Evolutionary conservation across 1,140 invertebrate species (phyloP), one percentile per base, ranked within the genome.

Genomic region (Drosophila bipectinata): DNA sequence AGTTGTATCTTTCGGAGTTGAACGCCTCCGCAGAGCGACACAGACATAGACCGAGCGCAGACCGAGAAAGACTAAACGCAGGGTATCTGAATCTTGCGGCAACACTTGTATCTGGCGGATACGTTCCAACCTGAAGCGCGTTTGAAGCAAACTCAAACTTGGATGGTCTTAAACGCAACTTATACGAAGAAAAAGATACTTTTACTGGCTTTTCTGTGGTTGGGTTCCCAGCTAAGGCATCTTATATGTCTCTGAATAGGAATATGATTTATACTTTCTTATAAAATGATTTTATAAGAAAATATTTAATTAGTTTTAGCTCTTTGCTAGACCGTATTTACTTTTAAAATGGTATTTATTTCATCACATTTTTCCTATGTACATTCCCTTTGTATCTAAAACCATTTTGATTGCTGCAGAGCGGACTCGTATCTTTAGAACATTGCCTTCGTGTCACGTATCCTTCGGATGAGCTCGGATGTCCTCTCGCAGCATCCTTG

Each of bases 11-110:
- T 21, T 47, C 44, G 44, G 18, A 68, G 52, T 61, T 56, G 45
- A 52, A 34, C 26, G 60, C 52, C 47, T 14, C 37, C 30, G 49
- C 44, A 18, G 32, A 52, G 75, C 60, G n/a, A 81, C 64, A 37
- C 54, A 44, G 55, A 82, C 79, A 55, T 58, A 55, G 49, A 69
- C 56, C 55, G 75, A 69, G 63, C 79, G 79, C 79, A 83, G 79
- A 82, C 79, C 69, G 79, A 54, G 59, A 30, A 78, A 82, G 74
- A 82, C 79, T 82, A 61, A 82, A 81, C 77, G 77, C 77, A 55
- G 64, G 39, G 45, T 62, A 67, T 67, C 58, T 62, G 59, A 30
- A 64, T 41, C 26, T 28, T 4, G 6, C 26, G 26, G 26, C 0
- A 7, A 0, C 26, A 28, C 58, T 62, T 62, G 63, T 41, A 64